A percentile compares a stretch with the other conserved stretches of the same genome.
phyloP scores from a whole-genome alignment of 2,888 invertebrate species.

The Oscheius myriophilus region DNA sequence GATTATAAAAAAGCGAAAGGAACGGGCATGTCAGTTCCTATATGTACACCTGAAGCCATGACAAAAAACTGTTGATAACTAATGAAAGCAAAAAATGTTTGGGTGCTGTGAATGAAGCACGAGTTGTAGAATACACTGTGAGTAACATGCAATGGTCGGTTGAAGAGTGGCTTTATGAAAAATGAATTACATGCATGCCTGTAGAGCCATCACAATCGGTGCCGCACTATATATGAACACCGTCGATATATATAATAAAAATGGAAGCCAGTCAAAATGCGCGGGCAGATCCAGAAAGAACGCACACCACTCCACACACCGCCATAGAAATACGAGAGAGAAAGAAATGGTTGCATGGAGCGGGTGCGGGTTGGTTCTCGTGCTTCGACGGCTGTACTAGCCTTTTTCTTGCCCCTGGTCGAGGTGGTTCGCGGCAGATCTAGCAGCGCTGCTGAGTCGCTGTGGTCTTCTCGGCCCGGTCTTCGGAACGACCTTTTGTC shows the following conservation, averaged over 20 bases:
- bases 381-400: slow-evolving; percentile 30
- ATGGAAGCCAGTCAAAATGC: slow-evolving; percentile 29
- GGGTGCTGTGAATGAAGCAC: too few relatives aligned
- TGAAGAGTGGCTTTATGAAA: background rate
- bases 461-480: slow-evolving; percentile 52
- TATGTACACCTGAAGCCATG: too few relatives aligned
- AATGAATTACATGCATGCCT: background rate
- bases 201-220: slow-evolving; percentile 9
- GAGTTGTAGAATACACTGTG: too few relatives aligned
- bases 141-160: too few relatives aligned
- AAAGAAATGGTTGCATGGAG: too few relatives aligned
- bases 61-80: too few relatives aligned
- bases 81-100: too few relatives aligned
- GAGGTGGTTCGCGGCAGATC: slow-evolving; percentile 61
- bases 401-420: slow-evolving; percentile 61
- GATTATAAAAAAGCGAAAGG: too few relatives aligned
- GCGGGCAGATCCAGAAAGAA: slow-evolving; percentile 19
- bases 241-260: slow-evolving; percentile 19
- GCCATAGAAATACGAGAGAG: too few relatives aligned
- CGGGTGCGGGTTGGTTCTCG: too few relatives aligned
- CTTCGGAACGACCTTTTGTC: slow-evolving; percentile 66
- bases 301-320: too few relatives aligned
- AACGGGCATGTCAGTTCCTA: too few relatives aligned
- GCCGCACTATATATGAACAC: slow-evolving; percentile 18
- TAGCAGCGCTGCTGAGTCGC: slow-evolving; percentile 62